A percentile compares a stretch with the other conserved stretches of the same genome.
Conservation (phyloP, 2,113 vertebrate genomes). For the Corvus moneduloides region DNA sequence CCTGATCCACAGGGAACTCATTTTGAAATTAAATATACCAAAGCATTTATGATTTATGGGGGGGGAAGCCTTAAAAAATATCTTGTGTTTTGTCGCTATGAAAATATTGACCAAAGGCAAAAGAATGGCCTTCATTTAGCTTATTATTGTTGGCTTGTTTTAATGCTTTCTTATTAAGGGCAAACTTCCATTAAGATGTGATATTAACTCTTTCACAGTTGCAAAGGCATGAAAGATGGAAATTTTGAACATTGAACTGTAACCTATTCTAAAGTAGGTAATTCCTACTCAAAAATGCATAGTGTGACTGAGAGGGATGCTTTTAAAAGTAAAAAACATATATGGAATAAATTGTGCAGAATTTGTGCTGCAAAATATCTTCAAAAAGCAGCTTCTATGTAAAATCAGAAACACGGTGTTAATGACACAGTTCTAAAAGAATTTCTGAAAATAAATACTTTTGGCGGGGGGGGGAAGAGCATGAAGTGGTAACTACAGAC, state of each 20-base stretch:
- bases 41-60: slow-evolving; percentile 29
- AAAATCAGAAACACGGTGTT: background rate
- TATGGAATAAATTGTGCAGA: background rate
- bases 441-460: background rate
- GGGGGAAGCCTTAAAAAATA: background rate
- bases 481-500: background rate
- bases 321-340: background rate
- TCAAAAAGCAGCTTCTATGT: background rate
- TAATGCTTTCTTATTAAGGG: slow-evolving; percentile 36
- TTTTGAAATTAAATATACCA: slow-evolving; percentile 57
- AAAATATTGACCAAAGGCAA: slow-evolving; percentile 63
- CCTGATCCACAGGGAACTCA: slow-evolving; percentile 13
- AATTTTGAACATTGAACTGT: background rate
- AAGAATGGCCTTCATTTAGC: slow-evolving; percentile 52
- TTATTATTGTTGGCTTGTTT: slow-evolving; percentile 54
- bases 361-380: background rate
- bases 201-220: slow-evolving; percentile 44
- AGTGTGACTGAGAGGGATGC: background rate
- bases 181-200: slow-evolving; percentile 12
- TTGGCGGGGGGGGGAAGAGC: background rate
- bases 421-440: background rate
- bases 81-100: slow-evolving; percentile 8
- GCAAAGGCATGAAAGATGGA: background rate
- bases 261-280: background rate
- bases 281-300: background rate